Base-by-base conservation (phyloP, 1,140 invertebrate species). In the Microplitis mediator region DNA sequence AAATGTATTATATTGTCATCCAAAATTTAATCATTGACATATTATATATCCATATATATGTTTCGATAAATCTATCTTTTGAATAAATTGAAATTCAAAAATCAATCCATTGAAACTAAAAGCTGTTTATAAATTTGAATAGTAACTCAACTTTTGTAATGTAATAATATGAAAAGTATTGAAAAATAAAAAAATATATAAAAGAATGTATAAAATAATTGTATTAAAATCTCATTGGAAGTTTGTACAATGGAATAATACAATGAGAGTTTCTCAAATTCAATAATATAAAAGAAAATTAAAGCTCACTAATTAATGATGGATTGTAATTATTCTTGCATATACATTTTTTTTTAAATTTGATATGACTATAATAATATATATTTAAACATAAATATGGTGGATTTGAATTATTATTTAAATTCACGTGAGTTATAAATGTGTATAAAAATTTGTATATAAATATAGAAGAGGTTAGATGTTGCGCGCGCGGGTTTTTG, bases 401-500 rank as follows among this genome's bases (percentile, higher is more conserved):
- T 9, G 3, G 0, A 9, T 39, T 39, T 39, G 9, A 39, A 8
- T 39, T 39, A 45, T 45, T 45, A 11, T 45, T 45, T 45, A 0
- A 45, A 0, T 45, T 45, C 11, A 6, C 6, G 35, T 14, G 13
- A 13, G n/a, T 56, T 56, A 13, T 56, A 56, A 23, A 56, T 4
- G 52, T 23, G n/a, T 56, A 56, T 56, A 23, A 14, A 56, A 16
- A 56, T 56, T 16, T 13, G 14, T 35, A n/a, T 62, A 35, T n/a
- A 62, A 58, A 31, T 11, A 16, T 58, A 31, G 56, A 58, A 6
- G 56, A 35, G 9, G 31, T 34, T 14, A 51, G 23, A 9, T 54
- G 31, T 31, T 51, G 39, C 34, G 51, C 45, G 66, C 54, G 58
- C 60, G 68, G 54, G 61, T 79, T 79, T 79, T 79, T 79, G 77